These are phyloP conservation scores for Agonum fuliginosum DNA, from an alignment of 2,888 invertebrate species.

Conservation along the genomic window DNA sequence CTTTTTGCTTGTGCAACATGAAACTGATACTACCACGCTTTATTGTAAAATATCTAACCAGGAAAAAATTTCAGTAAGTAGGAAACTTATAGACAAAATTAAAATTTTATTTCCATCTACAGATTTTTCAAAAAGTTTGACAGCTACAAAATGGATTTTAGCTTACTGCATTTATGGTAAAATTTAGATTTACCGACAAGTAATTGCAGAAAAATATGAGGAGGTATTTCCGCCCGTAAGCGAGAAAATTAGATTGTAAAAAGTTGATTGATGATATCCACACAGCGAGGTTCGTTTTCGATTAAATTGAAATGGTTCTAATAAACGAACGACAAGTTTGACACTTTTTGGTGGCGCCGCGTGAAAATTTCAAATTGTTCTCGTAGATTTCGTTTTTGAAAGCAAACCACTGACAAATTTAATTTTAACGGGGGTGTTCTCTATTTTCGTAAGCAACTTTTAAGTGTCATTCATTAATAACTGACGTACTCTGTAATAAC, in stretches of 20 bases:
- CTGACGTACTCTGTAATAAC: too few relatives aligned
- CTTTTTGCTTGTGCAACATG: too few relatives aligned
- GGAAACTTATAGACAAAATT: too few relatives aligned
- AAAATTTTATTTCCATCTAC: too few relatives aligned
- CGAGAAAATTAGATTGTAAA: neutral
- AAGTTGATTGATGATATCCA: neutral
- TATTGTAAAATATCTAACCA: too few relatives aligned
- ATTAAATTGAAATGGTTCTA: neutral
- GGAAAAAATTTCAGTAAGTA: too few relatives aligned
- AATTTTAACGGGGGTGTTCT: neutral
- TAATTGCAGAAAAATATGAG: neutral
- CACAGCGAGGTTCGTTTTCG: neutral
- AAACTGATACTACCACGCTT: too few relatives aligned
- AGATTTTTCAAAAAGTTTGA: too few relatives aligned
- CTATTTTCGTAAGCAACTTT: neutral
- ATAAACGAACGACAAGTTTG: conserved; percentile 1
- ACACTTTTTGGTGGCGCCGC: conserved; percentile 5
- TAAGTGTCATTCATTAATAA: too few relatives aligned
- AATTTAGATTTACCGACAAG: too few relatives aligned
- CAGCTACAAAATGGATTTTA: too few relatives aligned
- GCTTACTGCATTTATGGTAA: too few relatives aligned
- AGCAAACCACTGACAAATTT: neutral
- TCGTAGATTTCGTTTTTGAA: neutral
- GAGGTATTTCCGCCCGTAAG: neutral
- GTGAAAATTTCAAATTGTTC: neutral